These are phyloP conservation scores for Heterocephalus glaber DNA, from an alignment of 2,113 vertebrate species.

Conservation along the genomic window DNA sequence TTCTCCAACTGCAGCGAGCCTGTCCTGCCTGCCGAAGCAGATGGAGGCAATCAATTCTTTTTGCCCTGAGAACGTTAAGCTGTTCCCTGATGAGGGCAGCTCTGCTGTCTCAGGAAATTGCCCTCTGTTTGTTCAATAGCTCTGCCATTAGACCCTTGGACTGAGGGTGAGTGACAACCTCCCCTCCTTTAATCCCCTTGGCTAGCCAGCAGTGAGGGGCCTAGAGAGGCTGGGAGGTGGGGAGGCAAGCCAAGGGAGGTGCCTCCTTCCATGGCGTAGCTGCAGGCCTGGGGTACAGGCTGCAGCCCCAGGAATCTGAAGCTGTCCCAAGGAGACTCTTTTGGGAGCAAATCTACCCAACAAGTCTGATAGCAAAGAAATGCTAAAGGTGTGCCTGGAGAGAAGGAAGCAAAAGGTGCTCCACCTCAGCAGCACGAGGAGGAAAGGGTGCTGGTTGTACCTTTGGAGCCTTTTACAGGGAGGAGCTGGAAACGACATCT, in stretches of 20 bases:
- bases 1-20: rapidly evolving
- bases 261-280: neutral
- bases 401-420: neutral
- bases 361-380: neutral
- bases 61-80: neutral
- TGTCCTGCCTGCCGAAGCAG: neutral
- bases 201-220: rapidly evolving
- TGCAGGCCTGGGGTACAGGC: neutral
- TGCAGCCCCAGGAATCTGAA: neutral
- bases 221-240: neutral
- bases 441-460: neutral
- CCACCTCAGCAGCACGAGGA: rapidly evolving
- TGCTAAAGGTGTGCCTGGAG: neutral
- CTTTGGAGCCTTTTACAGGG: neutral
- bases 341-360: neutral
- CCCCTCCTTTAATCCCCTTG: neutral
- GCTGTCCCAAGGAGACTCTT: neutral
- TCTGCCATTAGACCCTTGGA: neutral
- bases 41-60: neutral
- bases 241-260: neutral
- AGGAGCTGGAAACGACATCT: neutral
- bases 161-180: neutral
- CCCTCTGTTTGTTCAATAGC: constrained; percentile 29
- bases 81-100: neutral
- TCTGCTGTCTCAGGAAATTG: constrained; percentile 28